These are phyloP conservation scores for Bruchidius siliquastri DNA, from an alignment of 2,888 invertebrate genomes.

Conservation along the genomic window DNA sequence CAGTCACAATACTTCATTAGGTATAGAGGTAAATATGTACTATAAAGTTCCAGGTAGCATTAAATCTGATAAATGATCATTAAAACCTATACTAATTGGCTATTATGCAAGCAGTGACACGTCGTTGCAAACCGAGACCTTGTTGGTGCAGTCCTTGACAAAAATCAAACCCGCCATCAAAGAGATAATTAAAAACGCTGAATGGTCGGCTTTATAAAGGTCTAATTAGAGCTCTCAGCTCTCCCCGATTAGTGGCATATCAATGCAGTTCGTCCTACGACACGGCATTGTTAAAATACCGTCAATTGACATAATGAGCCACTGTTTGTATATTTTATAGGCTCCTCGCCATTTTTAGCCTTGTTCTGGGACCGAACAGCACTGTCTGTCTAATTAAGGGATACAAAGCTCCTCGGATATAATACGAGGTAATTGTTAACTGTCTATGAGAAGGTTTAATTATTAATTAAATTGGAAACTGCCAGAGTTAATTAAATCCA, in stretches of 20 bases:
- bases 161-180: constrained; percentile 6
- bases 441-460: constrained; percentile 44
- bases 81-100: not conserved
- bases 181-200: constrained; percentile 24
- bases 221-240: constrained; percentile 23
- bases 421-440: constrained; percentile 43
- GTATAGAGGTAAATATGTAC: not conserved
- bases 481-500: not conserved
- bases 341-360: constrained; percentile 43
- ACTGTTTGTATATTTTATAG: constrained; percentile 45
- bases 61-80: not conserved
- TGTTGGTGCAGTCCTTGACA: not conserved
- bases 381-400: constrained; percentile 35
- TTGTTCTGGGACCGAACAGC: constrained; percentile 19
- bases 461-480: constrained; percentile 42
- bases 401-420: constrained; percentile 36
- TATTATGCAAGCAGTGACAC: not conserved
- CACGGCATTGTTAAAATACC: constrained; percentile 43
- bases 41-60: not conserved
- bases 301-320: constrained; percentile 42
- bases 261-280: constrained; percentile 35
- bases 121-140: not conserved
- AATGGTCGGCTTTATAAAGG: constrained; percentile 21
- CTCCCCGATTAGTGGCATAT: constrained; percentile 23
- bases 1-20: no score